Base-by-base conservation (phyloP, 2,888 invertebrate genomes). In the Neoaliturus tenellus region DNA sequence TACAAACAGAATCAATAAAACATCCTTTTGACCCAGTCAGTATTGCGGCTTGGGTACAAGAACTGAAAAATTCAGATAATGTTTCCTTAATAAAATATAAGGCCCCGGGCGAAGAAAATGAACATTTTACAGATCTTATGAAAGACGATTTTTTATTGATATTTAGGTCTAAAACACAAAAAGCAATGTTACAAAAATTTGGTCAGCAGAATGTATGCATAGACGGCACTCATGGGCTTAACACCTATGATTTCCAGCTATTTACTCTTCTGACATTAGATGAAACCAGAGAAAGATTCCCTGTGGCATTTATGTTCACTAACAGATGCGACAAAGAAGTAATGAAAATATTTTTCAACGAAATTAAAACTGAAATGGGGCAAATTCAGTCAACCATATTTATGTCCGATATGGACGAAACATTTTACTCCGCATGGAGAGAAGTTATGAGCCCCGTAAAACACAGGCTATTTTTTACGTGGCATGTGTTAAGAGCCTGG, bases 161-260 rank as follows among this genome's bases (percentile, higher is more conserved):
- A 17, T 87, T 88, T 8, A 87, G 88, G 87, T 87, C 87, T 62
- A 71, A 85, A 73, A 86, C 82, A n/a, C 89, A 88, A 83, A 33
- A 81, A 23, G 83, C 85, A 23, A 84, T 88, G 33, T 55, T 88
- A 71, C 80, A 86, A 83, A 87, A 85, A 83, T 89, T 86, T 80
- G 86, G 87, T n/a, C 62, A 80, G 31, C 84, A 87, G 67, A 80
- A 20, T 25, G 84, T 89, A 35, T 88, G 88, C 82, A 81, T 89
- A 86, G 84, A 88, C 87, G 85, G 86, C 48, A 88, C 88, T 12
- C 87, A 87, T 83, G 87, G 87, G 0, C 31, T 85, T 0, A 87
- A 87, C 78, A 28, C 73, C 12, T 87, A 87, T 55, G 83, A 86
- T 12, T 87, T 87, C 80, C 85, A 88, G 80, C 44, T 88, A 10